A percentile compares a stretch with the other conserved stretches of the same genome.
Evolutionary conservation across 2,797 vertebrate species (phyloP).

Genomic region (Falco peregrinus): DNA sequence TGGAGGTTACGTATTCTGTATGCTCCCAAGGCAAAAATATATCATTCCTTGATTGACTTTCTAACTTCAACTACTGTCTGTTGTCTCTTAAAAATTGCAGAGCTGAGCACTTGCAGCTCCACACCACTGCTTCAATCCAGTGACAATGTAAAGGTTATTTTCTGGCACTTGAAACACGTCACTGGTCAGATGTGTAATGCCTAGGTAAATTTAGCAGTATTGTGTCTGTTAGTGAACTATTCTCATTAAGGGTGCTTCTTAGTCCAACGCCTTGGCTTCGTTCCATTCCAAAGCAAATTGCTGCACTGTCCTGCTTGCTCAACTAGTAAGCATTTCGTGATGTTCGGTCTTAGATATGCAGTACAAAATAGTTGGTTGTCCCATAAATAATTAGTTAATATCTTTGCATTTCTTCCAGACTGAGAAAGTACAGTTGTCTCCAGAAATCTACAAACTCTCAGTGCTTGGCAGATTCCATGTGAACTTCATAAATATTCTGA

Average conservation of each 20-base stretch:
- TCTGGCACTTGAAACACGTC: not conserved
- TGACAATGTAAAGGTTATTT: constrained; percentile 27
- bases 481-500: constrained; percentile 15
- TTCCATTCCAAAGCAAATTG: not conserved
- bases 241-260: not conserved
- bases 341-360: not conserved
- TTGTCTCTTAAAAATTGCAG: constrained; percentile 28
- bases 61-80: not conserved
- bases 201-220: not conserved
- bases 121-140: constrained; percentile 4
- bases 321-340: constrained; percentile 14
- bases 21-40: constrained; percentile 31
- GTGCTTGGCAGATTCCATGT: not conserved
- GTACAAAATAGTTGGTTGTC: not conserved
- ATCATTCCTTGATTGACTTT: constrained; percentile 11
- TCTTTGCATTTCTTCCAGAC: not conserved
- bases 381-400: constrained; percentile 32
- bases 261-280: not conserved
- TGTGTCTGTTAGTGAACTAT: not conserved
- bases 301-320: not conserved
- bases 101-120: not conserved
- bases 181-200: not conserved
- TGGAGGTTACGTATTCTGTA: constrained; percentile 20
- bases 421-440: not conserved
- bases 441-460: constrained; percentile 5